Evolutionary conservation across 2,888 invertebrate species (phyloP).

Genomic region (Lepidocyrtinus sp.): DNA sequence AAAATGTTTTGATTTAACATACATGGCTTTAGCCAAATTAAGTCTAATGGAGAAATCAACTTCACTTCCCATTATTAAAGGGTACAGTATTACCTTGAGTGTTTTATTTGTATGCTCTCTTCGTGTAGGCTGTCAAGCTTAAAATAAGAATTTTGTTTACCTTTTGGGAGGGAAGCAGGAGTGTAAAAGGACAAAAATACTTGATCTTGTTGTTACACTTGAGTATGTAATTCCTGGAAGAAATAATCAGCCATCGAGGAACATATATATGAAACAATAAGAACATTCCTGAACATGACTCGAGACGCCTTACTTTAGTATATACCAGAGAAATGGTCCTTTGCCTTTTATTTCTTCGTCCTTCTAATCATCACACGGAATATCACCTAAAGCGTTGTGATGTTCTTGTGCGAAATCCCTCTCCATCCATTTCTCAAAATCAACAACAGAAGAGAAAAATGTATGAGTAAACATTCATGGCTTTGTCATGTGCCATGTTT

Average conservation of each 20-base stretch:
- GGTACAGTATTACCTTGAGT: too few relatives aligned
- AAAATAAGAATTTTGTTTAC: neutral
- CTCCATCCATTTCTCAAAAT: slow-evolving; percentile 10
- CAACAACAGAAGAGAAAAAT: slow-evolving; percentile 1
- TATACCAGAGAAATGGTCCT: neutral
- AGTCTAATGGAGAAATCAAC: too few relatives aligned
- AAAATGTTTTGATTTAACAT: too few relatives aligned
- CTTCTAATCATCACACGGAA: too few relatives aligned
- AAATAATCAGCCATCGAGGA: neutral
- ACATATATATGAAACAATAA: neutral
- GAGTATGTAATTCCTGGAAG: neutral
- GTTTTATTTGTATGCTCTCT: too few relatives aligned
- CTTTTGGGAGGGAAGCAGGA: neutral
- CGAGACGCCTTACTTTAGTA: too few relatives aligned
- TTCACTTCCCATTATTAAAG: too few relatives aligned
- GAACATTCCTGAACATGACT: neutral
- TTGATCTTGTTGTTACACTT: too few relatives aligned
- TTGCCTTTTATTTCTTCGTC: neutral
- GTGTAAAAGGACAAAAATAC: neutral
- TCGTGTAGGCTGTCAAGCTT: neutral
- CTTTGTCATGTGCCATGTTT: neutral
- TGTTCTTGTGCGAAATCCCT: neutral
- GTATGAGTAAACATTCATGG: slow-evolving; percentile 11
- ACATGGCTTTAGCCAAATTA: too few relatives aligned
- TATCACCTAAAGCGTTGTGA: too few relatives aligned